phyloP scores from a whole-genome alignment of 1,140 invertebrate genomes.

The Hyposmocoma kahamanoa region DNA sequence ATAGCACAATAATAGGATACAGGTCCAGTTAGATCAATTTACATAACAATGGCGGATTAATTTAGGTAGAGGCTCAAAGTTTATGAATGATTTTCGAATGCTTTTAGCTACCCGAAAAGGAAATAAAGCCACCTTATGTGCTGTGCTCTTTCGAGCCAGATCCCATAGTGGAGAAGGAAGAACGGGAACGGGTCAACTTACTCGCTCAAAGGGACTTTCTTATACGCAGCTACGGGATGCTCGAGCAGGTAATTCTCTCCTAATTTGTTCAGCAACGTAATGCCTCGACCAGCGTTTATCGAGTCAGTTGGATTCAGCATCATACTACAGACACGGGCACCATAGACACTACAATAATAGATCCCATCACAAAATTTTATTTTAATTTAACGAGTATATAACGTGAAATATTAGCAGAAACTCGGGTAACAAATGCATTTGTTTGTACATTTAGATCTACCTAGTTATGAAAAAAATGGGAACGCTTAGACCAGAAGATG shows the following conservation, averaged over 20 bases:
- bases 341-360: neutral
- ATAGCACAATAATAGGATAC: too few species aligned
- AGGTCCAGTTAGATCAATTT: too few species aligned
- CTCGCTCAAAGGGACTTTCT: constrained; percentile 77
- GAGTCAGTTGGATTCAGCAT: neutral
- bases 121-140: constrained; percentile 64
- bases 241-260: constrained; percentile 69
- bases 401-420: too few species aligned
- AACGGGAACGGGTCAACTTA: constrained; percentile 75
- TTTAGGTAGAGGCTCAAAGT: too few species aligned
- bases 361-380: too few species aligned
- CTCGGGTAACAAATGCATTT: neutral
- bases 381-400: too few species aligned
- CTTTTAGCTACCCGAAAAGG: constrained; percentile 30
- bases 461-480: constrained; percentile 75
- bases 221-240: constrained; percentile 77
- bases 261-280: too few species aligned
- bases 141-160: constrained; percentile 77
- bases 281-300: neutral
- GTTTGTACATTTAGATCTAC: constrained; percentile 67
- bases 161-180: constrained; percentile 78
- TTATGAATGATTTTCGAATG: too few species aligned
- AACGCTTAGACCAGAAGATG: constrained; percentile 70
- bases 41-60: too few species aligned
- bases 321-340: neutral